These are phyloP conservation scores for Tympanoctomys barrerae DNA, from an alignment of 2,797 vertebrate genomes.

Conservation along the genomic window DNA sequence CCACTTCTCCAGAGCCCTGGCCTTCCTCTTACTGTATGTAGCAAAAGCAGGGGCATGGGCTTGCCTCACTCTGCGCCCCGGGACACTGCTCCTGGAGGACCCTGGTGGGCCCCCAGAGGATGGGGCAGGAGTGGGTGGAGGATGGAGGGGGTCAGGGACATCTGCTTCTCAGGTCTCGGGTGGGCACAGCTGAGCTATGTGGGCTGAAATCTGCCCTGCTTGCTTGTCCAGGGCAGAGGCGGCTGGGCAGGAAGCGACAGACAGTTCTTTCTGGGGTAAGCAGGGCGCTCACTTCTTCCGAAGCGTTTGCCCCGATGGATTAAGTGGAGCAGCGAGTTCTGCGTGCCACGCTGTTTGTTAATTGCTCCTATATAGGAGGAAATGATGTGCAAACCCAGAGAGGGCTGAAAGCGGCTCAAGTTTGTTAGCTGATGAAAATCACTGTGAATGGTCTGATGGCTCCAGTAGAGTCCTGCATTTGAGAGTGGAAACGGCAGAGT, in stretches of 20 bases:
- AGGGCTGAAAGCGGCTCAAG: not conserved
- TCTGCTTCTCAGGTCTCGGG: no score
- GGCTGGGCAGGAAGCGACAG: not conserved
- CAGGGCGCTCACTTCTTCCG: not conserved
- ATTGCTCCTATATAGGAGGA: not conserved
- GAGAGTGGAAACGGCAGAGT: not conserved
- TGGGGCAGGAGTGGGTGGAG: not conserved
- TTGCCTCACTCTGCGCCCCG: not conserved
- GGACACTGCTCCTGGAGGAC: not conserved
- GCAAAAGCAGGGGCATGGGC: not conserved
- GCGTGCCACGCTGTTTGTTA: not conserved
- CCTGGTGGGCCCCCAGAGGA: rapidly evolving
- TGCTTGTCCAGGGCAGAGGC: not conserved
- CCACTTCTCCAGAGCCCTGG: no score
- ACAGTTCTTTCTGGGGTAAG: not conserved
- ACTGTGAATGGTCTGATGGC: not conserved
- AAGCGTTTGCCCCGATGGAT: no score
- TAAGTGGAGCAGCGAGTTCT: no score
- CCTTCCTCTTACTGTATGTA: not conserved
- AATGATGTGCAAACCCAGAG: no score
- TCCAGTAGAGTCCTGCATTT: rapidly evolving
- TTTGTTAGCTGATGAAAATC: not conserved
- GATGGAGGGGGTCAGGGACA: not conserved
- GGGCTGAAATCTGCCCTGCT: not conserved
- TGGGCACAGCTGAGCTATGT: rapidly evolving